Base-by-base conservation (phyloP, 2,797 vertebrate genomes). In the Ficedula albicollis region DNA sequence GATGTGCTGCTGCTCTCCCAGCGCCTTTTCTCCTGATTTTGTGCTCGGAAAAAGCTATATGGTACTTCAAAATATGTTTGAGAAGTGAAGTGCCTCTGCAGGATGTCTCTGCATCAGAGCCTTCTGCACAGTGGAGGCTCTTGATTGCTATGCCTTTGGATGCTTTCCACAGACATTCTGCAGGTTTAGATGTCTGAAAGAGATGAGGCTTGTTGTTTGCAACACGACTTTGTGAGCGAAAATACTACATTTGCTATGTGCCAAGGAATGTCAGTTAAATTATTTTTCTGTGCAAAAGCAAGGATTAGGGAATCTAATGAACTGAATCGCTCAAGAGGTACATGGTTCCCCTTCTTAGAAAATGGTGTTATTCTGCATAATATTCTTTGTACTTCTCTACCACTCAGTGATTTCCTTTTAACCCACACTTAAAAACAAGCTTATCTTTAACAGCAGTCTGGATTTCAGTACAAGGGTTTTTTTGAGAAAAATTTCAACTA, bases 261-360 rank as follows among this genome's bases (percentile, higher is more conserved):
- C 49, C 48, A 59, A 63, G 68, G 16, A 60, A 85, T 75, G 54
- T 27, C 76, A 9, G 7, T 95, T 89, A 49, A 62, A 90, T 79
- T 74, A 72, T 63, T 95, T 70, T 94, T 80, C 68, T n/a, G 44
- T 60, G 60, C 18, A 64, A 89, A 89, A 87, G 6, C 36, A 66
- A 87, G 82, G 75, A 93, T 93, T 87, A 89, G 23, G 14, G 23
- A 48, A 75, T 84, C 76, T 91, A 94, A 85, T 89, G 87, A 93
- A 75, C 36, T 66, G 75, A 39, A 59, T 86, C 4, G 0, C 51
- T 88, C 49, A 38, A 85, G 62, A 87, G 75, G 23, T 81, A 44
- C 52, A 8, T 38, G 20, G 21, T 63, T 87, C 32, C 20, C 26
- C 30, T 72, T 76, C 58, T 75, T 75, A 90, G 51, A 41, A 94